phyloP scores from a whole-genome alignment of 37 sponge, comb jelly and placozoan genomes.

The Beroe forskalii region DNA sequence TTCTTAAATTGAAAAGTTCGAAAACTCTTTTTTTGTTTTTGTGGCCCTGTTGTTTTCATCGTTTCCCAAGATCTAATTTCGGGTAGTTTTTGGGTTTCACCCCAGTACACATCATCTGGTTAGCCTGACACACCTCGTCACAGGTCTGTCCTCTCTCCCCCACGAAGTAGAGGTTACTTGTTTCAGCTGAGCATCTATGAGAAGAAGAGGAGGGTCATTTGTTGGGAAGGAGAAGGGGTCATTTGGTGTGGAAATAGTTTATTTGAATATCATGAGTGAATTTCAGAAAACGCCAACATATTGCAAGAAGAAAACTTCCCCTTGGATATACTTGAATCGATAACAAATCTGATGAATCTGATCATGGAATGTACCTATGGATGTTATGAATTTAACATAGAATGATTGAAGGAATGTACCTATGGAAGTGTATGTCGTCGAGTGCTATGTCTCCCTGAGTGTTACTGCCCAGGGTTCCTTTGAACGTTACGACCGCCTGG shows the following conservation, averaged over 20 bases:
- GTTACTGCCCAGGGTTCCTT: conserved; percentile 1
- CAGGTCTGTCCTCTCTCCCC: conserved; percentile 54
- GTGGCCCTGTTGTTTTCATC: conserved; percentile 14
- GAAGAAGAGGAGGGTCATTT: not conserved
- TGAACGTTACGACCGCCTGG: conserved; percentile 31
- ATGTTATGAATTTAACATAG: too few species aligned
- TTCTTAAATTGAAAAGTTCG: too few species aligned
- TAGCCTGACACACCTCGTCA: conserved; percentile 36
- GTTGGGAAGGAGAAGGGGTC: not conserved
- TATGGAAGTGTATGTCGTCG: conserved; percentile 43
- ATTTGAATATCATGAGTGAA: too few species aligned
- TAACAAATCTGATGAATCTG: not conserved
- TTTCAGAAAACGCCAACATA: too few species aligned
- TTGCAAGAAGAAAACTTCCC: too few species aligned
- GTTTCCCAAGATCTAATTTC: not conserved
- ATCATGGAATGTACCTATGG: not conserved
- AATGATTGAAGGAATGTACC: not conserved
- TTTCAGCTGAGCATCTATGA: conserved; percentile 4
- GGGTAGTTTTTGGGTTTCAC: not conserved
- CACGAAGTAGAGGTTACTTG: conserved; percentile 41
- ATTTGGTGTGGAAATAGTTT: too few species aligned
- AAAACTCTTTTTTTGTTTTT: too few species aligned
- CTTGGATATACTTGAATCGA: too few species aligned
- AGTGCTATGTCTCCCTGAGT: conserved; percentile 42
- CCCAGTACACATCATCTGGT: conserved; percentile 56